A percentile compares a stretch with the other conserved stretches of the same genome.
These are phyloP conservation scores for Phthorimaea operculella DNA, from an alignment of 1,140 invertebrate species.

Conservation along the genomic window DNA sequence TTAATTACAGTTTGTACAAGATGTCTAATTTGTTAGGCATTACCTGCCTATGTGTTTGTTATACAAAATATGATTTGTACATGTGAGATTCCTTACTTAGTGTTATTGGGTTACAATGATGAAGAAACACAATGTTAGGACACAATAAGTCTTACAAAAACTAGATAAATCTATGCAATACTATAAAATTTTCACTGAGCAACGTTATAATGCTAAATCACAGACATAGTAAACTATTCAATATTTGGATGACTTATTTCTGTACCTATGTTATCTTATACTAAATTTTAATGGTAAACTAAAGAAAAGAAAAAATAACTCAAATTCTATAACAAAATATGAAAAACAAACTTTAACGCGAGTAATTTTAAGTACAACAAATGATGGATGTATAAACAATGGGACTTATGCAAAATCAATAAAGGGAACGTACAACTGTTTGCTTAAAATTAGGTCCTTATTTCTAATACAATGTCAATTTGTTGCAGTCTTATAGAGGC, in stretches of 20 bases:
- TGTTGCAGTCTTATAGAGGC: slow-evolving; percentile 37
- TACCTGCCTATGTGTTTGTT: not conserved
- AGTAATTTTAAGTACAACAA: slow-evolving; percentile 40
- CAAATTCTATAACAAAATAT: too few species aligned
- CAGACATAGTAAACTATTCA: slow-evolving; percentile 15
- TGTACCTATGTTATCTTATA: slow-evolving; percentile 24
- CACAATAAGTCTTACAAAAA: not conserved
- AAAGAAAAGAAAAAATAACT: slow-evolving; percentile 31
- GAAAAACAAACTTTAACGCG: too few species aligned
- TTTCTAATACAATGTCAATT: slow-evolving; percentile 40
- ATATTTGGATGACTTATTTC: slow-evolving; percentile 13
- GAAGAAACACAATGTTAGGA: not conserved
- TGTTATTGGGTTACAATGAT: not conserved
- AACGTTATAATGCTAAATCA: slow-evolving; percentile 17
- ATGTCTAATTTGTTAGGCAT: not conserved
- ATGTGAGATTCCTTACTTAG: not conserved
- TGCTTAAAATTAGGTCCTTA: slow-evolving; percentile 21
- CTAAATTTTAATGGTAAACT: slow-evolving; percentile 7
- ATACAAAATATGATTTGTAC: not conserved
- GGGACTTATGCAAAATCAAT: slow-evolving; percentile 23
- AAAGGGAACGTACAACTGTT: not conserved
- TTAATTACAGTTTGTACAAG: slow-evolving; percentile 4
- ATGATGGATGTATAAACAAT: slow-evolving; percentile 31
- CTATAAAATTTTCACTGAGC: slow-evolving; percentile 5
- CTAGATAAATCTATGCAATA: slow-evolving; percentile 1